Percentiles rank a stretch among this genome's conserved stretches.
phyloP scores from a whole-genome alignment of 1,140 invertebrate genomes.

The Leptonema lineaticorne region DNA sequence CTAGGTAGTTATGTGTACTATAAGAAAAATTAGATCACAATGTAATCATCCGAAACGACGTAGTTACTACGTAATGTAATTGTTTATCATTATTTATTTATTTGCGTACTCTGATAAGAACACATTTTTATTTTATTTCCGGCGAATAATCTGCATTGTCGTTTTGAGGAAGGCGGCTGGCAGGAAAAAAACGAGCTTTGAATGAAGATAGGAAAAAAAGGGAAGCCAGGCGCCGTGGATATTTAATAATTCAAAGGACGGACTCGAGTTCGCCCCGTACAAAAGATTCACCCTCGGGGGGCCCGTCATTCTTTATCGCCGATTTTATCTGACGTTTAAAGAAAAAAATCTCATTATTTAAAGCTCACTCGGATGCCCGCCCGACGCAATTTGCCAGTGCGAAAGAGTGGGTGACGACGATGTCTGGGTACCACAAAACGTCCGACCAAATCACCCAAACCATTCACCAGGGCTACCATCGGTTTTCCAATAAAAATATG shows the following conservation, averaged over 20 bases:
- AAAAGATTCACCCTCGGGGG: conserved; percentile 6
- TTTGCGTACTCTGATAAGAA: no score
- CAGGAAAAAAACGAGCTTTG: no score
- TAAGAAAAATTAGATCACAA: no score
- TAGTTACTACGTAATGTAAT: no score
- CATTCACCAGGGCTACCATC: no score
- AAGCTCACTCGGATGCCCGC: conserved; percentile 37
- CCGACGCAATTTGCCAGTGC: conserved; percentile 34
- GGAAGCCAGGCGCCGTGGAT: neutral
- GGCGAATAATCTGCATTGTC: no score
- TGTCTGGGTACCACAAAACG: conserved; percentile 27
- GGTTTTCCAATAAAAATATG: no score
- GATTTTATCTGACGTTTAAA: conserved; percentile 41
- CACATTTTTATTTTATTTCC: no score
- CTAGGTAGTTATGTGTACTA: no score
- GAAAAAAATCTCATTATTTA: conserved; percentile 41
- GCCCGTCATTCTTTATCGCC: conserved; percentile 36
- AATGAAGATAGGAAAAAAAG: neutral
- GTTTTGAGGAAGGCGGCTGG: no score
- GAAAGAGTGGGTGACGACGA: neutral
- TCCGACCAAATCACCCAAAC: conserved; percentile 36
- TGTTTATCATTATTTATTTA: no score
- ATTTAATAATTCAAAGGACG: conserved; percentile 1
- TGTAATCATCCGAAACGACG: no score
- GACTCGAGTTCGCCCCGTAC: neutral